A percentile compares a stretch with the other conserved stretches of the same genome.
These are phyloP conservation scores for Herpetotheres cachinnans DNA, from an alignment of 2,113 vertebrate genomes.

Conservation along the genomic window DNA sequence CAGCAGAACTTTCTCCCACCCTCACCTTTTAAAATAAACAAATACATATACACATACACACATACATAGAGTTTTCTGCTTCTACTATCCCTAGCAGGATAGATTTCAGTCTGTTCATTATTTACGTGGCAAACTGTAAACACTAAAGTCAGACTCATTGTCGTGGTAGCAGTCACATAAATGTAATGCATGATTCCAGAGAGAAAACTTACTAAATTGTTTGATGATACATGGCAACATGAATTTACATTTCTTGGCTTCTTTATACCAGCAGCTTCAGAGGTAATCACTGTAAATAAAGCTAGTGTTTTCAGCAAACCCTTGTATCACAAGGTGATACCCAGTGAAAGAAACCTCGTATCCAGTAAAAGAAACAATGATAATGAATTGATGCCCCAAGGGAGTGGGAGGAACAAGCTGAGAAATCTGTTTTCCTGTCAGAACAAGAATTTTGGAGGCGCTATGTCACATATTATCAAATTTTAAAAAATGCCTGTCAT, in stretches of 20 bases:
- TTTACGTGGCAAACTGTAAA: not conserved
- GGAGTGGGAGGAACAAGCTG: fast-evolving
- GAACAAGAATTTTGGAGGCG: not conserved
- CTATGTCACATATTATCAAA: not conserved
- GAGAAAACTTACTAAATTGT: not conserved
- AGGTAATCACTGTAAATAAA: not conserved
- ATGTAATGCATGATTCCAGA: not conserved
- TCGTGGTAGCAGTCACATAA: not conserved
- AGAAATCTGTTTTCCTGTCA: not conserved
- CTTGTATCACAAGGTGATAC: not conserved
- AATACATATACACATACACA: fast-evolving
- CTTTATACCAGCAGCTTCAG: not conserved
- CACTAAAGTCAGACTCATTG: not conserved
- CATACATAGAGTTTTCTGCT: not conserved
- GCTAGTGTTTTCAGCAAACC: not conserved
- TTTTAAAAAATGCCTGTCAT: not conserved
- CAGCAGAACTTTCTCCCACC: fast-evolving
- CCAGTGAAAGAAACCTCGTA: not conserved
- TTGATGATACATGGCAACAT: not conserved
- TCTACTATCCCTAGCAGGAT: not conserved
- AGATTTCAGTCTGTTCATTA: not conserved
- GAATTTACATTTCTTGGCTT: not conserved
- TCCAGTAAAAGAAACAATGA: not conserved
- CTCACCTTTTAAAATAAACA: not conserved
- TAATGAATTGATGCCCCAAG: not conserved